A percentile compares a stretch with the other conserved stretches of the same genome.
Evolutionary conservation across 1,140 invertebrate species (phyloP).

Genomic region (Bradysia coprophila): DNA sequence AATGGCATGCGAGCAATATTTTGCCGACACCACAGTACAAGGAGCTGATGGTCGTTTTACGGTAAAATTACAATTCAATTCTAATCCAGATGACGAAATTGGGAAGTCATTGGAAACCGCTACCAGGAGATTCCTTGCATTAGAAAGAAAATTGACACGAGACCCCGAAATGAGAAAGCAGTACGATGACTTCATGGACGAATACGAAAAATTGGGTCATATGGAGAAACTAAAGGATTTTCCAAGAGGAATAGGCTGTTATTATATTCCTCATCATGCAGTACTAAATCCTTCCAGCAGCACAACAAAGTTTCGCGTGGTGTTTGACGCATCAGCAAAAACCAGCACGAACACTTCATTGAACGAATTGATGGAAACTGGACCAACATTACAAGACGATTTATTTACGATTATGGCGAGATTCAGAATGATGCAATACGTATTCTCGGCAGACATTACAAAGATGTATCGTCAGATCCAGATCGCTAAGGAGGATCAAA

Average conservation of each 20-base stretch:
- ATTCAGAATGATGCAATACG: slow-evolving; percentile 18
- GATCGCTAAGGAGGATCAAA: slow-evolving; percentile 13
- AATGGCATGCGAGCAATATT: slow-evolving; percentile 2
- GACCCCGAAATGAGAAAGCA: slow-evolving; percentile 4
- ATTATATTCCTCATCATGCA: neutral
- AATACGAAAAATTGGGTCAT: slow-evolving; percentile 11
- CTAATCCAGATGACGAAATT: slow-evolving; percentile 4
- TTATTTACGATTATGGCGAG: slow-evolving; percentile 21
- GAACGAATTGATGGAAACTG: slow-evolving; percentile 17
- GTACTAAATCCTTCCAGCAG: neutral
- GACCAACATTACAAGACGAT: slow-evolving; percentile 21
- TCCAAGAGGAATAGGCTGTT: neutral
- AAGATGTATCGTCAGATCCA: slow-evolving; percentile 26
- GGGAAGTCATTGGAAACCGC: slow-evolving; percentile 9
- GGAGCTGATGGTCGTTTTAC: slow-evolving; percentile 10
- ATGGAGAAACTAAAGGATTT: slow-evolving; percentile 8
- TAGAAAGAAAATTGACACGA: slow-evolving; percentile 6
- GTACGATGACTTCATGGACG: slow-evolving; percentile 14
- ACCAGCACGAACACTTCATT: slow-evolving; percentile 13
- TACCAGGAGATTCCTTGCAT: slow-evolving; percentile 5
- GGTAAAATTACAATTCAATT: slow-evolving; percentile 13
- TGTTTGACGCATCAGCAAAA: slow-evolving; percentile 11
- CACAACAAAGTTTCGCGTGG: no score
- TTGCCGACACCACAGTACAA: neutral
- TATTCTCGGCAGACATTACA: slow-evolving; percentile 17